These are phyloP conservation scores for Babylonia areolata DNA, from an alignment of 1,140 invertebrate genomes.

Conservation along the genomic window DNA sequence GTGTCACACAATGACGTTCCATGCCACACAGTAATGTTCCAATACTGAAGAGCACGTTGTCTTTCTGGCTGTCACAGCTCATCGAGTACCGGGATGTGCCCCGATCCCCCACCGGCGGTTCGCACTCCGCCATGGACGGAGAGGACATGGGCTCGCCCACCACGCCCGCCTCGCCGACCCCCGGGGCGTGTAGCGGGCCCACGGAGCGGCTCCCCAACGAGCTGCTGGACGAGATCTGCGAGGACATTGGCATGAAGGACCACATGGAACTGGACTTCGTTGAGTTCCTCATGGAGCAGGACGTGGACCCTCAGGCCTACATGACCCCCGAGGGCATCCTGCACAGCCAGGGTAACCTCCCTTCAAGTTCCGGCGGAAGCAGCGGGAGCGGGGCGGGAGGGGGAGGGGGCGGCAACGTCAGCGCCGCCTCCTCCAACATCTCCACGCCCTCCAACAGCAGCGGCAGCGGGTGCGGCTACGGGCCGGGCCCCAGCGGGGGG, in stretches of 20 bases:
- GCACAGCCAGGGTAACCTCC: conserved; percentile 27
- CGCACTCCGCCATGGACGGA: conserved; percentile 50
- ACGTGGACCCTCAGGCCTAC: conserved; percentile 67
- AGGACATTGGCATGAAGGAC: conserved; percentile 74
- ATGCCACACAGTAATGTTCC: neutral
- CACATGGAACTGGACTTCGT: conserved; percentile 74
- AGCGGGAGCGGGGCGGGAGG: conserved; percentile 42
- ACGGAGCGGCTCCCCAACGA: conserved; percentile 74
- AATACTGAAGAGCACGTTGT: neutral
- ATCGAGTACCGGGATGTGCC: conserved; percentile 72
- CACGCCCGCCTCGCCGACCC: conserved; percentile 55
- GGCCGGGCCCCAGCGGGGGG: neutral
- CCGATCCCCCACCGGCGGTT: conserved; percentile 64
- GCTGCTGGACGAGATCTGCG: conserved; percentile 75
- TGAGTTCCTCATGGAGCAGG: conserved; percentile 73
- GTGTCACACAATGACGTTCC: neutral
- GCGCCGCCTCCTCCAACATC: conserved; percentile 31
- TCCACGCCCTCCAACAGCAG: conserved; percentile 39
- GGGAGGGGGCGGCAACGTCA: conserved; percentile 37
- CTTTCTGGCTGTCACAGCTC: conserved; percentile 57
- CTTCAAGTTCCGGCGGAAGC: conserved; percentile 40
- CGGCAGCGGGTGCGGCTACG: conserved; percentile 22
- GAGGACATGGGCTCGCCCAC: conserved; percentile 63
- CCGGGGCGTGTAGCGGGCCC: conserved; percentile 44
- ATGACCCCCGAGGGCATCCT: conserved; percentile 68